Evolutionary conservation across 2,797 vertebrate genomes (phyloP).

Genomic region (Poecile montanus): DNA sequence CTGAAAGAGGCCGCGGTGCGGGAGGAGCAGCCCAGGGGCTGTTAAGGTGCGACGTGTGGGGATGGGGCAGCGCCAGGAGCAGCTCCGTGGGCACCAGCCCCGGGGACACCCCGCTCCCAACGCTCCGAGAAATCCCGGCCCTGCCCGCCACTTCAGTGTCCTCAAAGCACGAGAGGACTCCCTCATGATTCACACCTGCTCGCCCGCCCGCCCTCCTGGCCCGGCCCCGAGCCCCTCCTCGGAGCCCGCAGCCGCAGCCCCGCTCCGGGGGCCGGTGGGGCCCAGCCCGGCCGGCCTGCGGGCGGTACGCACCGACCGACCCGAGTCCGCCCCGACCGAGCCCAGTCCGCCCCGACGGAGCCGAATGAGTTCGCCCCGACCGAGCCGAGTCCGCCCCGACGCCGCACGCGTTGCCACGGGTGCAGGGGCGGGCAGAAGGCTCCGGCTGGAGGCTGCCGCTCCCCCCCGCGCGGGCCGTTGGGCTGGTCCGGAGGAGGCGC

Average conservation of each 20-base stretch:
- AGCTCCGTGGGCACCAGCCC: not conserved
- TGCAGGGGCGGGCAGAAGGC: not conserved
- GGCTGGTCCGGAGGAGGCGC: not conserved
- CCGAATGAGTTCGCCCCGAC: not conserved
- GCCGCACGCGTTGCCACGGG: not conserved
- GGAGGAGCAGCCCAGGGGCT: not conserved
- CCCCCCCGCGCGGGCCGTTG: not conserved
- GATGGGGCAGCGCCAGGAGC: not conserved
- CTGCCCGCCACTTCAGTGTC: accelerated
- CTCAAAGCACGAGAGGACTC: too few species aligned
- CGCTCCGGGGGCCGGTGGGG: not conserved
- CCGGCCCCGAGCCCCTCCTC: not conserved
- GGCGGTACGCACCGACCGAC: not conserved
- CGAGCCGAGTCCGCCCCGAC: not conserved
- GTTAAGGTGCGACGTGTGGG: not conserved
- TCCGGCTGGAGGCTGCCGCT: not conserved
- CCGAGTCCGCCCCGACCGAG: not conserved
- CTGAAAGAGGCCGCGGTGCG: accelerated
- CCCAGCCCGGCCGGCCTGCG: not conserved
- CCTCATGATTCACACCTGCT: not conserved
- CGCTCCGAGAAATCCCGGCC: accelerated
- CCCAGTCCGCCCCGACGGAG: not conserved
- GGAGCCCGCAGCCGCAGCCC: not conserved
- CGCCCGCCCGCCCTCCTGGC: not conserved
- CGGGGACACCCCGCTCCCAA: not conserved